phyloP scores from a whole-genome alignment of 2,113 vertebrate species.

The Oreamnos americanus region DNA sequence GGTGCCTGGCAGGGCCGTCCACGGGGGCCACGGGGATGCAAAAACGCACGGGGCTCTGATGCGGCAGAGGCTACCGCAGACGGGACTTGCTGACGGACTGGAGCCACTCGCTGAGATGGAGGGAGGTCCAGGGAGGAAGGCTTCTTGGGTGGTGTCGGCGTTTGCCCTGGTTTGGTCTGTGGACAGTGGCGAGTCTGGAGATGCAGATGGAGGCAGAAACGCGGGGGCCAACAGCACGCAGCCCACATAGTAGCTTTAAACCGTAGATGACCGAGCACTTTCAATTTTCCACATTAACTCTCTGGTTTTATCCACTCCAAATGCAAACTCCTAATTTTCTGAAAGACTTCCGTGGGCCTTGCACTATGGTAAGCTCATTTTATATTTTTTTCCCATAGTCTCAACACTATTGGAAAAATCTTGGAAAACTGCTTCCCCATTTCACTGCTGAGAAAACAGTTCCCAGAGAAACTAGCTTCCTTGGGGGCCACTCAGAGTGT shows the following conservation, averaged over 20 bases:
- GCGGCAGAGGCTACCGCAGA: fast-evolving
- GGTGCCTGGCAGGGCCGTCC: neutral
- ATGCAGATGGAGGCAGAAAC: fast-evolving
- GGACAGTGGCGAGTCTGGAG: fast-evolving
- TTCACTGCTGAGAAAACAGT: neutral
- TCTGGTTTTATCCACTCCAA: fast-evolving
- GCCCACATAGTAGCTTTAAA: neutral
- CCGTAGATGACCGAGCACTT: fast-evolving
- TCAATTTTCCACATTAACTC: fast-evolving
- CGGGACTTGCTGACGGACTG: neutral
- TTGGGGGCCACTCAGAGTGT: fast-evolving
- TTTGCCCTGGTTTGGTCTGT: neutral
- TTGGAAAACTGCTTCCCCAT: fast-evolving
- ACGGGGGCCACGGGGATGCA: fast-evolving
- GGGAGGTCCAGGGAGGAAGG: neutral
- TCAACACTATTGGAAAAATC: neutral
- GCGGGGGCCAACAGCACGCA: fast-evolving
- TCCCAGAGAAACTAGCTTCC: neutral
- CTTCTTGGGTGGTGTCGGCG: fast-evolving
- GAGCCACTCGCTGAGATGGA: fast-evolving
- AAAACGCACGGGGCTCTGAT: fast-evolving
- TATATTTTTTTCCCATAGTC: neutral
- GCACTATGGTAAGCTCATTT: neutral
- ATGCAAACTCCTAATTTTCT: neutral
- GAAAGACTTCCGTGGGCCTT: neutral